Base-by-base conservation (phyloP, 2,888 invertebrate genomes). In the Eudasyphora cyanicolor region DNA sequence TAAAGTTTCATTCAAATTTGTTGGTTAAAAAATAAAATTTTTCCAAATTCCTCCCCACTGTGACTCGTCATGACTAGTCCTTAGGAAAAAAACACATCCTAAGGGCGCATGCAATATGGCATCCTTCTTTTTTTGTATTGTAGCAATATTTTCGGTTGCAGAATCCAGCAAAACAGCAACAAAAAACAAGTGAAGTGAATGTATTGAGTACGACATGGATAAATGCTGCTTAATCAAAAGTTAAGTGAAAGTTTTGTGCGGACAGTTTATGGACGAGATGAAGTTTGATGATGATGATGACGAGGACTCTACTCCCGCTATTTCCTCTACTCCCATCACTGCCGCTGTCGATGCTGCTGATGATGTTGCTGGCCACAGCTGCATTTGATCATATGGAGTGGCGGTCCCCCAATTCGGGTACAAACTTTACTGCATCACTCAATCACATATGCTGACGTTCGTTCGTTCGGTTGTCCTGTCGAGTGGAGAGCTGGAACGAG, bases 181-280 rank as follows among this genome's bases (percentile, higher is more conserved):
- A 27, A 76, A 76, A 71, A 70, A 73, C 62, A 79, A 84, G 77
- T 85, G n/a, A 51, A 42, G 45, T 42, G 38, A 67, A 57, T 78
- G 80, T 81, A 83, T 83, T 76, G 81, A 83, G 77, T 76, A 84
- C 84, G 81, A 84, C 84, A 85, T 71, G 84, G 85, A 89, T 89
- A 89, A 89, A 89, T 89, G 89, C 88, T 88, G 89, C 89, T 89
- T 90, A 91, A 91, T 91, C 90, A 91, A 91, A 91, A 90, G 89
- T 91, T 91, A 90, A 87, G 86, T 86, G 87, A 88, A 88, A 87
- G 87, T 84, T 84, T 84, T 84, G 81, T 84, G 81, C 76, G 84
- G 81, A 84, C 84, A 84, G 84, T 84, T 81, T 84, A 84, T 84
- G 84, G 81, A 84, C 81, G 84, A 81, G 81, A 81, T 49, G 24